Conservation (phyloP, 2,888 invertebrate genomes). For the Macropis europaea region DNA sequence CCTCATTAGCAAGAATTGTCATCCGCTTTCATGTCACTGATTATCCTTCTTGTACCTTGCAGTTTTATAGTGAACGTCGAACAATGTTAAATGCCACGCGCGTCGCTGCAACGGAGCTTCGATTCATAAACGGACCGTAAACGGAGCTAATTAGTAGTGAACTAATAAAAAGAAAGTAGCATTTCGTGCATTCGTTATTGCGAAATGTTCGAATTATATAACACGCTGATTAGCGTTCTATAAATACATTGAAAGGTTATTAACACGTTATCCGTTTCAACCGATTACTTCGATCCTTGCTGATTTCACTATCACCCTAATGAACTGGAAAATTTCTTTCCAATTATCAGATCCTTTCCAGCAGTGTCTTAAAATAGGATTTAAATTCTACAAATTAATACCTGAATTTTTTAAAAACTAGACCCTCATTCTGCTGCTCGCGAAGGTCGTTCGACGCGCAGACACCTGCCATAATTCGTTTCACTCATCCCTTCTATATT, state of each 20-base stretch:
- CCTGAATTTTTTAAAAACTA: too few relatives aligned
- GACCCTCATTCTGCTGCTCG: neutral
- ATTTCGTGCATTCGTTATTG: neutral
- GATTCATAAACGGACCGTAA: neutral
- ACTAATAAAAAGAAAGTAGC: neutral
- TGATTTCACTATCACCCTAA: neutral
- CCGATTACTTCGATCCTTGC: neutral
- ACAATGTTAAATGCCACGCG: too few relatives aligned
- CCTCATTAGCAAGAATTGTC: too few relatives aligned
- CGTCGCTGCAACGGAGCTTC: neutral
- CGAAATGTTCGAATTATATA: conserved; percentile 11
- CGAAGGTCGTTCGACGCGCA: conserved; percentile 21
- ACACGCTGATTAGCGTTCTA: neutral
- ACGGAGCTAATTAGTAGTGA: conserved; percentile 8
- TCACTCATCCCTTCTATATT: neutral
- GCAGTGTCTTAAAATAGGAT: too few relatives aligned
- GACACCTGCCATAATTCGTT: conserved; percentile 1
- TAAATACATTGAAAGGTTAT: neutral
- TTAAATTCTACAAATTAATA: too few relatives aligned
- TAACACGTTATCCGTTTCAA: neutral
- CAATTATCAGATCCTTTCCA: too few relatives aligned
- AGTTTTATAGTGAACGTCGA: neutral
- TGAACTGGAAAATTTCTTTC: too few relatives aligned
- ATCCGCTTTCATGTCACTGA: too few relatives aligned
- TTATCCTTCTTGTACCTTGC: neutral